Percentiles rank a stretch among this genome's conserved stretches.
Conservation (phyloP, 1,140 invertebrate genomes). For the Drosophila quadrilineata region DNA sequence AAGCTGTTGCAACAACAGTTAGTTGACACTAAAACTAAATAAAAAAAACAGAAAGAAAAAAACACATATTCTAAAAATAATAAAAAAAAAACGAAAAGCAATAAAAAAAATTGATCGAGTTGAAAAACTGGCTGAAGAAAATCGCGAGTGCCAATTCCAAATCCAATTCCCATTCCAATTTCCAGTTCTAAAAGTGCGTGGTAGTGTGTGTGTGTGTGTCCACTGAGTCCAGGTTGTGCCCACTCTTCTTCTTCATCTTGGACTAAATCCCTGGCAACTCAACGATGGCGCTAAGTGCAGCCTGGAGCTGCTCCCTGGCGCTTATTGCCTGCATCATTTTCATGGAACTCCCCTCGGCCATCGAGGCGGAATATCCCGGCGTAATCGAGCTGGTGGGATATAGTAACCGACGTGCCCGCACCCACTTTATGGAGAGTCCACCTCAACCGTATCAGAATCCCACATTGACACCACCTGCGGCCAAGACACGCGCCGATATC, state of each 20-base stretch:
- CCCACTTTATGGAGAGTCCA: slow-evolving; percentile 61
- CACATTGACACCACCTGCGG: slow-evolving; percentile 41
- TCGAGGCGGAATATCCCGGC: slow-evolving; percentile 62
- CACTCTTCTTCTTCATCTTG: neutral
- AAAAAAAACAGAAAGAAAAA: slow-evolving; percentile 13
- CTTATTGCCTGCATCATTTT: slow-evolving; percentile 31
- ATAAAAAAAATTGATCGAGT: slow-evolving; percentile 11
- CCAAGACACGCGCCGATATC: slow-evolving; percentile 74
- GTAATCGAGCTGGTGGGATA: slow-evolving; percentile 79
- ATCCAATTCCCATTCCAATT: neutral
- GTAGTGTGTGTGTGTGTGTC: neutral
- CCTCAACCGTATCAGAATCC: slow-evolving; percentile 27
- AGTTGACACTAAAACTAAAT: slow-evolving; percentile 75
- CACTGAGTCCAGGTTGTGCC: neutral
- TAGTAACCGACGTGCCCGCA: slow-evolving; percentile 74
- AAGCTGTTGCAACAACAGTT: slow-evolving; percentile 72
- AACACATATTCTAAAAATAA: slow-evolving; percentile 29
- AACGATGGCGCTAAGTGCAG: slow-evolving; percentile 57
- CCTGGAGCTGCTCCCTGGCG: slow-evolving; percentile 59
- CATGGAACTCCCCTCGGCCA: slow-evolving; percentile 7
- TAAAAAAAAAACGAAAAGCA: slow-evolving; percentile 13
- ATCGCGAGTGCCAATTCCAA: slow-evolving; percentile 28
- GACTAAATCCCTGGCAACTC: no score
- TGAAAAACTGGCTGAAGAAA: slow-evolving; percentile 18
- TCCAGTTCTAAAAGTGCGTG: slow-evolving; percentile 2